Conservation (phyloP, 2,888 invertebrate species). For the Ornithoptera alexandrae region DNA sequence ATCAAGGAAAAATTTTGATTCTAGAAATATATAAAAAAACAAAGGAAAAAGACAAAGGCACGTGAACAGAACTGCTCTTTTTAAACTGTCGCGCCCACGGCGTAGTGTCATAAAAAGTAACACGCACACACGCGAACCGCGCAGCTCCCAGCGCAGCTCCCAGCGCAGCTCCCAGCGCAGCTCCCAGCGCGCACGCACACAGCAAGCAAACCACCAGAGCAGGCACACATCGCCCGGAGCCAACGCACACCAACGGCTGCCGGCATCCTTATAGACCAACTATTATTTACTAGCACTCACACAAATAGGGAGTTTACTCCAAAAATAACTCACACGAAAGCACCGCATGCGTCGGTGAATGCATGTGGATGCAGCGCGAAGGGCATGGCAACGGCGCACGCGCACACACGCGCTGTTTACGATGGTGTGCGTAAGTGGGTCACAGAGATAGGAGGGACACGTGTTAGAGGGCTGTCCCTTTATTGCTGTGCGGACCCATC, state of each 20-base stretch:
- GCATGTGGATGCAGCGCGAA: conserved; percentile 53
- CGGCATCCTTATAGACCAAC: conserved; percentile 40
- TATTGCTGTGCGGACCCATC: conserved; percentile 47
- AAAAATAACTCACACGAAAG: conserved; percentile 48
- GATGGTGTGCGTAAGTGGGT: conserved; percentile 71
- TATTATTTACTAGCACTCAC: conserved; percentile 43
- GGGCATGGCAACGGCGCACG: conserved; percentile 35
- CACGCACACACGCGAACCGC: conserved; percentile 16
- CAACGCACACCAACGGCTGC: conserved; percentile 34
- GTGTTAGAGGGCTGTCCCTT: conserved; percentile 73
- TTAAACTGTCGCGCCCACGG: conserved; percentile 38
- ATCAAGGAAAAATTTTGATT: background rate
- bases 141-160: background rate
- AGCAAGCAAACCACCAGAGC: conserved; percentile 22
- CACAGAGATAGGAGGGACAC: conserved; percentile 76
- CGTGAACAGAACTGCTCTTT: conserved; percentile 35
- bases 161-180: background rate
- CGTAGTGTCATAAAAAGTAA: conserved; percentile 34
- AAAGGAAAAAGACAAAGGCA: conserved; percentile 31
- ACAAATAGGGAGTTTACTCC: conserved; percentile 51
- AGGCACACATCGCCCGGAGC: conserved; percentile 8
- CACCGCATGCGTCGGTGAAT: conserved; percentile 34
- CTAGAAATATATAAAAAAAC: conserved; percentile 6
- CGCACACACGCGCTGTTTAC: conserved; percentile 35
- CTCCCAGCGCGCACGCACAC: background rate